Percentiles rank a stretch among this genome's conserved stretches.
Conservation (phyloP, 2,888 invertebrate genomes). For the Oxycera nigricornis region DNA sequence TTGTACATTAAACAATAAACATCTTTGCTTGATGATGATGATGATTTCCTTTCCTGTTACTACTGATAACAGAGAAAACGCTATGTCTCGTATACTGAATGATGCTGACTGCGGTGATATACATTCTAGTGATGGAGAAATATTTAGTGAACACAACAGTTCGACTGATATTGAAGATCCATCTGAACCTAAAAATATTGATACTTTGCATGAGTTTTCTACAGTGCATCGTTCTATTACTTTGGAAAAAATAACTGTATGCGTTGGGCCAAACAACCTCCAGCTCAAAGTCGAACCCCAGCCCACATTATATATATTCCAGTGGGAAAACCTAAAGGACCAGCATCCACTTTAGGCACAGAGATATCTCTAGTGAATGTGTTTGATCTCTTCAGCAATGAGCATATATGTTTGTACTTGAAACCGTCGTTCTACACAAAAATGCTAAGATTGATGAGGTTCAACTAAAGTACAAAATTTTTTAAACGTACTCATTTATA, state of each 20-base stretch:
- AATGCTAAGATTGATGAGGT: no score
- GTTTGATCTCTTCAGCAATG: no score
- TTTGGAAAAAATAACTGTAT: background rate
- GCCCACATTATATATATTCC: no score
- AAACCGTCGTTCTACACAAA: no score
- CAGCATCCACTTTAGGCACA: no score
- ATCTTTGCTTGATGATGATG: no score
- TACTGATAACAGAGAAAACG: background rate
- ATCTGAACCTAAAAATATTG: background rate
- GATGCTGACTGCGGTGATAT: background rate
- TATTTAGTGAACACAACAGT: background rate
- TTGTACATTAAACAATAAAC: no score
- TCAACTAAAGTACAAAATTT: no score
- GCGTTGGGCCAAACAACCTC: background rate
- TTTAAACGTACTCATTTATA: no score
- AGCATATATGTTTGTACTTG: no score
- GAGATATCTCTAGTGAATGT: no score
- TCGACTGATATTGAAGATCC: background rate
- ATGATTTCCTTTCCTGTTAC: background rate
- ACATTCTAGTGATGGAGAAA: background rate
- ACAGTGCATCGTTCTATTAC: background rate
- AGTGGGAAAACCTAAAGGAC: no score
- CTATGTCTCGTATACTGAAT: background rate
- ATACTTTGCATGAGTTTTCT: background rate
- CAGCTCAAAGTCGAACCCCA: background rate